A percentile compares a stretch with the other conserved stretches of the same genome.
These are phyloP conservation scores for Albula goreensis DNA, from an alignment of 2,113 vertebrate genomes.

Conservation along the genomic window DNA sequence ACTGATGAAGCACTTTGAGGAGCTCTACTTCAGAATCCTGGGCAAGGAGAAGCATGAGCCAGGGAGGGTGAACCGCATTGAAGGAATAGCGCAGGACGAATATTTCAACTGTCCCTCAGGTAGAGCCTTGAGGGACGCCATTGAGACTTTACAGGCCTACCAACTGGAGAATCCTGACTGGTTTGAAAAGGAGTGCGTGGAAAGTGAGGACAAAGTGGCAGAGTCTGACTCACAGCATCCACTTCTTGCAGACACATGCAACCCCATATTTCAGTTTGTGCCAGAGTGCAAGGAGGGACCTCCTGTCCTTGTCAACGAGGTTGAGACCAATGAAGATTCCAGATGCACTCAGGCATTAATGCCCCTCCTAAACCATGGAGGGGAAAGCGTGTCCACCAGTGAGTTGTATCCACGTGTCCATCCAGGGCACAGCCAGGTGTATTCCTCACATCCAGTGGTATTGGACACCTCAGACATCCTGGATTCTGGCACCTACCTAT, in stretches of 20 bases:
- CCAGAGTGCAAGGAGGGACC: constrained; percentile 50
- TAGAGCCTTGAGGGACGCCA: constrained; percentile 64
- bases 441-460: background rate
- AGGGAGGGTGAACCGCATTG: constrained; percentile 73
- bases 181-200: constrained; percentile 80
- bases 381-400: background rate
- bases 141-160: constrained; percentile 75
- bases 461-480: background rate
- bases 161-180: constrained; percentile 79
- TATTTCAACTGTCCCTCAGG: constrained; percentile 77
- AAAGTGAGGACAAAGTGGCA: constrained; percentile 51
- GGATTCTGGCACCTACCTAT: background rate
- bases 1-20: constrained; percentile 89
- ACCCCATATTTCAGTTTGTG: constrained; percentile 7
- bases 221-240: constrained; percentile 12
- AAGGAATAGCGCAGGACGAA: constrained; percentile 74
- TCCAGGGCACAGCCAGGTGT: background rate
- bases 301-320: constrained; percentile 15
- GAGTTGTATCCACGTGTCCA: background rate
- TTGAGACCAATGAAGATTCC: background rate
- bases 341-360: background rate
- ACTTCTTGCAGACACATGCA: background rate
- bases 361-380: background rate
- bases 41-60: constrained; percentile 88
- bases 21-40: constrained; percentile 88